Conservation (phyloP, 2,888 invertebrate species). For the Anaspis maculata region DNA sequence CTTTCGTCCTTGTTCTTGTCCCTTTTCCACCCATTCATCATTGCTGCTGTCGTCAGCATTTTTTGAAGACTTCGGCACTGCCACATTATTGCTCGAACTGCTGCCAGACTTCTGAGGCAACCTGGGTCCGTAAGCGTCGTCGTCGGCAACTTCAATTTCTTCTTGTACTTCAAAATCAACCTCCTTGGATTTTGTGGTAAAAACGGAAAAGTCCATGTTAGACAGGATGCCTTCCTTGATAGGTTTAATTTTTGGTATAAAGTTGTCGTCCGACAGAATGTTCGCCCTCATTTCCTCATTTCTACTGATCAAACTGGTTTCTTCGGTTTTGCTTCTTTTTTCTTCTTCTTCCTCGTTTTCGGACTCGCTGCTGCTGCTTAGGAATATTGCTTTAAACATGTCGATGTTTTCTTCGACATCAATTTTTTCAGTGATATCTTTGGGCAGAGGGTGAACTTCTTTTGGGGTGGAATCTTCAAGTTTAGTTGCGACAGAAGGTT, state of each 20-base stretch:
- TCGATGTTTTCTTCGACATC: constrained; percentile 53
- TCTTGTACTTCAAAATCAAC: constrained; percentile 4
- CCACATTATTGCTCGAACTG: constrained; percentile 1
- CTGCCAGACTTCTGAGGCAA: constrained; percentile 17
- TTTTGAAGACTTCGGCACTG: constrained; percentile 1
- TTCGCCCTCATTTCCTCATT: constrained; percentile 28
- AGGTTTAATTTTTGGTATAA: constrained; percentile 37
- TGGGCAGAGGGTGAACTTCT: constrained; percentile 18
- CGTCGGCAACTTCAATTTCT: constrained; percentile 1
- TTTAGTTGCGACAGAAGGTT: not conserved
- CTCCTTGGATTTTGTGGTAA: constrained; percentile 5
- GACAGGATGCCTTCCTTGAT: constrained; percentile 37
- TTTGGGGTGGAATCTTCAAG: constrained; percentile 8
- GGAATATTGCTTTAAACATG: constrained; percentile 83
- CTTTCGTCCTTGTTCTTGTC: constrained; percentile 14
- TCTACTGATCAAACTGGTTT: constrained; percentile 14
- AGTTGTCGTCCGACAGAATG: constrained; percentile 31
- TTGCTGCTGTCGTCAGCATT: constrained; percentile 17
- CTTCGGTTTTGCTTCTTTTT: constrained; percentile 18
- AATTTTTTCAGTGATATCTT: constrained; percentile 35
- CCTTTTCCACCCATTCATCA: constrained; percentile 32
- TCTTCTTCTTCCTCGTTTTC: constrained; percentile 38
- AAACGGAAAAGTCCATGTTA: constrained; percentile 26
- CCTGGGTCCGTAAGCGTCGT: constrained; percentile 24
- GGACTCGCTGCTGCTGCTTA: constrained; percentile 68